Evolutionary conservation across 1,140 invertebrate genomes (phyloP).

Genomic region (Eriocheir sinensis): DNA sequence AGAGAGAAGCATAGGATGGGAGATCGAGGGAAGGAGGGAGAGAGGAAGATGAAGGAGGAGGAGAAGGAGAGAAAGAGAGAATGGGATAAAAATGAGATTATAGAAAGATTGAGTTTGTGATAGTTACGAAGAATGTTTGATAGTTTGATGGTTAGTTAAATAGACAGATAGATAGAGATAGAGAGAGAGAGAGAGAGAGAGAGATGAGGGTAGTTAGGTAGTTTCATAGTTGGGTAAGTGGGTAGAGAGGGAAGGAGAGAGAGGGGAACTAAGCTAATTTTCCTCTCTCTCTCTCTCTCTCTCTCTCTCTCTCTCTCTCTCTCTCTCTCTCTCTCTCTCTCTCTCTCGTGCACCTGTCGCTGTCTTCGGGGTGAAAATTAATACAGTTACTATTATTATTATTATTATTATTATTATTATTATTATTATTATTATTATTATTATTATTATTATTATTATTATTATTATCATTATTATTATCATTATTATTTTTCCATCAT

Average conservation of each 20-base stretch:
- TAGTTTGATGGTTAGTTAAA: no score
- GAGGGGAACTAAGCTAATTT: not conserved
- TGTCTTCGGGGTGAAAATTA: no score
- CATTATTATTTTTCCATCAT: no score
- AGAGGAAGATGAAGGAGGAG: not conserved
- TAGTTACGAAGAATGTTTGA: no score
- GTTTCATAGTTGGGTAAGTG: no score
- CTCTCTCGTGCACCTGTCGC: no score
- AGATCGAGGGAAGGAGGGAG: not conserved
- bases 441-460: not conserved
- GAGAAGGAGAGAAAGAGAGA: not conserved
- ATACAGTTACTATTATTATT: not conserved
- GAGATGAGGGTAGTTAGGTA: not conserved
- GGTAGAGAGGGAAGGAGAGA: no score
- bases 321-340: no score
- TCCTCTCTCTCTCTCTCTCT: not conserved
- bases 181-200: conserved; percentile 3
- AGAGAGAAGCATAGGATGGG: not conserved
- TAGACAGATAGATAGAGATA: not conserved
- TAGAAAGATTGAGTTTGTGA: not conserved
- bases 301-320: not conserved
- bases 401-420: not conserved
- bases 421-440: not conserved
- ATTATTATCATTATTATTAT: not conserved
- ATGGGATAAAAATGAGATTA: not conserved